Base-by-base conservation (phyloP, 2,113 vertebrate genomes). In the Pachyramphus minor region DNA sequence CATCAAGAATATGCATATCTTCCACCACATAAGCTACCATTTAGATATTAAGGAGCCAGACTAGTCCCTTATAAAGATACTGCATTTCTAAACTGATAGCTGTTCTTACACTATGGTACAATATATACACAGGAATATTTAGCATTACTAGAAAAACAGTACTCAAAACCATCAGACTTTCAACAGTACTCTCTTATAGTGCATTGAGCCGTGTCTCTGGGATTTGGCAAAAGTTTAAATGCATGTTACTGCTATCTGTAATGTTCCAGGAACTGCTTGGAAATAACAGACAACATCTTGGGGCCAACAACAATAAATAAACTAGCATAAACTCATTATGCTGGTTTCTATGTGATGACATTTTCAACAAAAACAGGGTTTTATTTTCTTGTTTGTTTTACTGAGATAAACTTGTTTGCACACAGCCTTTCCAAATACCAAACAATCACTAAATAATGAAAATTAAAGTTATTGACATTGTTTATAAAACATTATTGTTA, bases 311-410 rank as follows among this genome's bases (percentile, higher is more conserved):
- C 49, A 77, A 92, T 47, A 93, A 95, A 95, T 66, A 89, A 93
- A 64, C 30, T 66, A 33, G 30, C n/a, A 66, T 31, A 84, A 93
- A 92, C 19, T 49, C 67, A 84, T 96, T 91, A 56, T 92, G 30
- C 22, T 62, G 6, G 14, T 55, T 95, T 50, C 64, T 89, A 18
- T 82, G 23, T 60, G 45, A 73, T 96, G 87, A 95, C 69, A 97
- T 97, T 97, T 97, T 93, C 47, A 87, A 81, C 63, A 95, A 90
- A 49, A 68, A 0, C 20, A 56, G 4, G 25, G 33, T 0, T 24
- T 69, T 92, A 78, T 92, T 88, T 95, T 88, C 60, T 72, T 84
- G 35, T 69, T 95, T 96, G 39, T 92, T 94, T 96, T 72, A 58
- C 19, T 75, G 75, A 96, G 86, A 92, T 96, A 96, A 94, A 68